phyloP scores from a whole-genome alignment of 2,113 vertebrate genomes.

The Okapia johnstoni region DNA sequence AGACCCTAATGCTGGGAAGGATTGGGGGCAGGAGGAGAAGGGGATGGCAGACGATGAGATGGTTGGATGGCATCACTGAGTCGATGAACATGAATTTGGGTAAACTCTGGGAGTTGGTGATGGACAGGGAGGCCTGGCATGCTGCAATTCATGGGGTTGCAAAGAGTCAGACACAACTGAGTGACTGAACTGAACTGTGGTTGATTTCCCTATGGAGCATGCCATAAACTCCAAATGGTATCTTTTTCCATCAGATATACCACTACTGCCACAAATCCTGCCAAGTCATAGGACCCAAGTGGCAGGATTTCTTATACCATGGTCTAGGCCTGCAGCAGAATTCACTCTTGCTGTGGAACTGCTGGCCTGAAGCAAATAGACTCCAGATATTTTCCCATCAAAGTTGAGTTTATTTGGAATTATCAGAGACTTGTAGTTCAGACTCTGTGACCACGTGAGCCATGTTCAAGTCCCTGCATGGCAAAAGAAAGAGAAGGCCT shows the following conservation, averaged over 20 bases:
- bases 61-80: no score
- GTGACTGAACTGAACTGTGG: neutral
- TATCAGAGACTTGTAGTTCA: neutral
- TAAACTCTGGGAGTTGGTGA: no score
- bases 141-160: no score
- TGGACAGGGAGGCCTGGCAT: no score
- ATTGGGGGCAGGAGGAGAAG: no score
- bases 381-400: neutral
- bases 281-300: neutral
- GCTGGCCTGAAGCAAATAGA: neutral
- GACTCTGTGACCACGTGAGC: neutral
- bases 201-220: neutral
- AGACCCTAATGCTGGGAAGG: no score
- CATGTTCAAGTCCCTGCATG: neutral
- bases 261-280: neutral
- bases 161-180: no score
- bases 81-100: no score
- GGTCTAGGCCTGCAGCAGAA: neutral
- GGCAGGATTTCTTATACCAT: neutral
- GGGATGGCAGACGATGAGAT: no score
- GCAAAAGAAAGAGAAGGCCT: neutral
- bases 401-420: neutral
- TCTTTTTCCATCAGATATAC: neutral
- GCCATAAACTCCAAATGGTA: neutral
- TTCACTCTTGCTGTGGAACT: neutral